Evolutionary conservation across 2,797 vertebrate genomes (phyloP).

Genomic region (Sarcoramphus papa): DNA sequence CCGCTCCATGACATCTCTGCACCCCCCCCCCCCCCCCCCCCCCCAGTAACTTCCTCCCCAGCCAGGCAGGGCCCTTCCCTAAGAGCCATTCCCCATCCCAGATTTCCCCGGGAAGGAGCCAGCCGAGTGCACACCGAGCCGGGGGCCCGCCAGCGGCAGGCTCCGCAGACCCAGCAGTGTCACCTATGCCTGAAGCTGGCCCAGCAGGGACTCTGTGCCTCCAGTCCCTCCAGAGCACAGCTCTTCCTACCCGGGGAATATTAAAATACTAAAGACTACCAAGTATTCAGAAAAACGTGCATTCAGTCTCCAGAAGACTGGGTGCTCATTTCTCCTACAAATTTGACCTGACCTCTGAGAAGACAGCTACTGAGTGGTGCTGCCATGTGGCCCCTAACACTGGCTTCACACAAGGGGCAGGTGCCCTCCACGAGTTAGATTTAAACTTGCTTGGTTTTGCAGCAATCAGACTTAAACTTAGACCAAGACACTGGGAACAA

Average conservation of each 20-base stretch:
- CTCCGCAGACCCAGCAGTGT: neutral
- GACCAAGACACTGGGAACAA: neutral
- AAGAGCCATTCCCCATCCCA: neutral
- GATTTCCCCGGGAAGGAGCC: neutral
- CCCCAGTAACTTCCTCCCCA: neutral
- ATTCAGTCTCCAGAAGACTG: neutral
- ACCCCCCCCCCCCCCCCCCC: neutral
- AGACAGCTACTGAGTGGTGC: neutral
- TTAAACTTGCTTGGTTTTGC: neutral
- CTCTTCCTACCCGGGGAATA: neutral
- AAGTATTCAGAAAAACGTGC: neutral
- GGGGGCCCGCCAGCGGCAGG: accelerated
- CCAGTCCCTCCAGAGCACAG: neutral
- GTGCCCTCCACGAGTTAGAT: neutral
- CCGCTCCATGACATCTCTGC: accelerated
- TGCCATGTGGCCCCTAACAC: neutral
- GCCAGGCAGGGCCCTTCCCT: neutral
- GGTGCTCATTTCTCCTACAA: neutral
- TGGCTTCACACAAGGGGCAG: accelerated
- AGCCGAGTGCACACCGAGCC: accelerated
- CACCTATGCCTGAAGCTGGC: neutral
- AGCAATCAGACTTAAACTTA: neutral
- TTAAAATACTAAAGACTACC: neutral
- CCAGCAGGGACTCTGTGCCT: neutral
- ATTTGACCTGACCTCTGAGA: neutral